These are phyloP conservation scores for Lysandra coridon DNA, from an alignment of 2,888 invertebrate genomes.

Conservation along the genomic window DNA sequence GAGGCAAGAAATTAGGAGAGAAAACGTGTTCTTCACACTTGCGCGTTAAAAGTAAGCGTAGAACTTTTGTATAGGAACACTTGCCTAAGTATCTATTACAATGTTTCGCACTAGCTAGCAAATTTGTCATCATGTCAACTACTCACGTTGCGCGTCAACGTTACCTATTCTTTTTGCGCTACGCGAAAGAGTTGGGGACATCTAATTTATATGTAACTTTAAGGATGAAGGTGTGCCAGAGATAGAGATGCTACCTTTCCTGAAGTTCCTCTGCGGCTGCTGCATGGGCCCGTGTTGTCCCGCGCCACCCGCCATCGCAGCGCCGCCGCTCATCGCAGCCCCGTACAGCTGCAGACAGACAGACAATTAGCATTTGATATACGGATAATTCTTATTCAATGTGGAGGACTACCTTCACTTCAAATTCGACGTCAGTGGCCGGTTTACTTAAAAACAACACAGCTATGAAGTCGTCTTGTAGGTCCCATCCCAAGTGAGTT, in stretches of 20 bases:
- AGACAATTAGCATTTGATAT: background rate
- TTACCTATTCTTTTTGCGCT: too few relatives aligned
- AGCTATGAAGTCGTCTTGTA: too few relatives aligned
- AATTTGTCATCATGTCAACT: background rate
- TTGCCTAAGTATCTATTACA: too few relatives aligned
- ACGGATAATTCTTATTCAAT: background rate
- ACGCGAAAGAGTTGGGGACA: too few relatives aligned
- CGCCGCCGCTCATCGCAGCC: slow-evolving; percentile 66
- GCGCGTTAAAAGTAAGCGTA: background rate
- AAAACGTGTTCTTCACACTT: background rate
- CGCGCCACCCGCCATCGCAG: slow-evolving; percentile 58
- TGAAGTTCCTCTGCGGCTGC: slow-evolving; percentile 65
- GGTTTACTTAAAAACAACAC: too few relatives aligned
- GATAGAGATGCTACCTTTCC: slow-evolving; percentile 58
- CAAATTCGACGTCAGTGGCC: too few relatives aligned
- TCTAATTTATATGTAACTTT: background rate
- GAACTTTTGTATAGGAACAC: background rate
- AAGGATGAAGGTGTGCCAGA: background rate
- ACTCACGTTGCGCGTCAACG: too few relatives aligned
- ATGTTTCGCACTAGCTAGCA: background rate
- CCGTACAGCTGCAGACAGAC: slow-evolving; percentile 59
- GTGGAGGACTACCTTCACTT: too few relatives aligned
- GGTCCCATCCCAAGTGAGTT: too few relatives aligned
- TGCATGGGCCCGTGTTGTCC: slow-evolving; percentile 75
- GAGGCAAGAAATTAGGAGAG: background rate